These are phyloP conservation scores for Nasonia giraulti DNA, from an alignment of 1,140 invertebrate genomes.

Conservation along the genomic window DNA sequence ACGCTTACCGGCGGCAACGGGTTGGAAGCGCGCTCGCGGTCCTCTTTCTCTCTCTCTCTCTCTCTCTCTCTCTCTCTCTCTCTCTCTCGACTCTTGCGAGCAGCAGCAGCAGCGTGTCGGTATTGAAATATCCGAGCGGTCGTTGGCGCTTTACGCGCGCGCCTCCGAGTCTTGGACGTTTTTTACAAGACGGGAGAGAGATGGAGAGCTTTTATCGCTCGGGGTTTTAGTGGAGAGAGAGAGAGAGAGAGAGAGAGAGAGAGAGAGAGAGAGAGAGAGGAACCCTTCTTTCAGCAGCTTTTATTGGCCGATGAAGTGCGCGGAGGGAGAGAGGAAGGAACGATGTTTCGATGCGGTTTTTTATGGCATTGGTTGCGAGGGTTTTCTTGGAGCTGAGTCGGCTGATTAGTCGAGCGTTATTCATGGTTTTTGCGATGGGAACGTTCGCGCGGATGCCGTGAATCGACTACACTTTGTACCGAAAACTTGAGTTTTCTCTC, in stretches of 20 bases:
- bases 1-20: not conserved
- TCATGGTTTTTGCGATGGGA: too few relatives aligned
- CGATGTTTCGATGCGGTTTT: not conserved
- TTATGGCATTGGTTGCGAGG: too few relatives aligned
- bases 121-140: slow-evolving; percentile 21
- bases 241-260: not conserved
- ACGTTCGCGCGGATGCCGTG: too few relatives aligned
- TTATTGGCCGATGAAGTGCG: not conserved
- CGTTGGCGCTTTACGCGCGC: not conserved
- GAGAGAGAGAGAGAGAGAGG: not conserved
- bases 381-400: too few relatives aligned
- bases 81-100: slow-evolving; percentile 27
- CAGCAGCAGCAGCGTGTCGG: not conserved
- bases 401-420: too few relatives aligned
- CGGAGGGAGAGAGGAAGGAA: not conserved
- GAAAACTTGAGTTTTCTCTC: too few relatives aligned
- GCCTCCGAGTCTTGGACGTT: not conserved
- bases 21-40: slow-evolving; percentile 3
- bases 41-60: slow-evolving; percentile 43
- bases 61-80: slow-evolving; percentile 42
- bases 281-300: not conserved
- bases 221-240: not conserved
- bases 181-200: not conserved
- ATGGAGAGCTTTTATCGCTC: not conserved
- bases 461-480: too few relatives aligned